Evolutionary conservation across 2,797 vertebrate species (phyloP), one percentile per base, ranked within the genome.

Genomic region (Poeciliopsis gracilis): DNA sequence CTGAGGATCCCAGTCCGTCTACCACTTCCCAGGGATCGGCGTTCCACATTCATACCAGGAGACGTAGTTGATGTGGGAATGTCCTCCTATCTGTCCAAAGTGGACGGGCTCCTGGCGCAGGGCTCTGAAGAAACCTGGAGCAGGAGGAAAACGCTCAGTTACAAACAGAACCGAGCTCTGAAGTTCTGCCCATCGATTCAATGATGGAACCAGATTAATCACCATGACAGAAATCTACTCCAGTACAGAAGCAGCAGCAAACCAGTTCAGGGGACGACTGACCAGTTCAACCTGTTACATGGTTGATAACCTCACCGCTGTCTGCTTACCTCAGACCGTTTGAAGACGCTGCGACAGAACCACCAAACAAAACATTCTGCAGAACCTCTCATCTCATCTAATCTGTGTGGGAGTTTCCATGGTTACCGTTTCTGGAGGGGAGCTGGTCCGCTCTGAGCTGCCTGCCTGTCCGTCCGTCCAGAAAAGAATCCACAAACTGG

Each of bases 1-100:
- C 66, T 46, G 71, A 1, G 30, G 53, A 33, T 33, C 12, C 1
- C 0, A 18, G 51, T 77, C 53, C 11, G 0, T 70, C 86, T 93
- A 99, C 98, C 98, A 99, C 88, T 99, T 98, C 41, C 98, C 98
- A 2, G 98, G 98, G 77, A 99, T 98, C 0, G 98, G 96, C 0
- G 96, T 97, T 46, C 98, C 98, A 6, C 98, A 99, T 90, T 99
- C 98, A 1, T 99, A 99, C 98, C 98, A 99, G 47, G 97, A 96
- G 3, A 99, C 97, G 0, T 99, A 99, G 90, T 91, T 97, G 80
- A 97, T 91, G 77, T 97, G 97, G 30, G 98, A 97, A 75, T 95
- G 94, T 55, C 97, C 97, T 2, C 98, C 98, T 8, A 99, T 99
- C 81, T 96, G 95, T 61, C 98, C 98, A 18, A 98, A 99, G 79